Evolutionary conservation across 64 coral and sea anemone genomes (phyloP).

Genomic region (Stichodactyla mertensii): DNA sequence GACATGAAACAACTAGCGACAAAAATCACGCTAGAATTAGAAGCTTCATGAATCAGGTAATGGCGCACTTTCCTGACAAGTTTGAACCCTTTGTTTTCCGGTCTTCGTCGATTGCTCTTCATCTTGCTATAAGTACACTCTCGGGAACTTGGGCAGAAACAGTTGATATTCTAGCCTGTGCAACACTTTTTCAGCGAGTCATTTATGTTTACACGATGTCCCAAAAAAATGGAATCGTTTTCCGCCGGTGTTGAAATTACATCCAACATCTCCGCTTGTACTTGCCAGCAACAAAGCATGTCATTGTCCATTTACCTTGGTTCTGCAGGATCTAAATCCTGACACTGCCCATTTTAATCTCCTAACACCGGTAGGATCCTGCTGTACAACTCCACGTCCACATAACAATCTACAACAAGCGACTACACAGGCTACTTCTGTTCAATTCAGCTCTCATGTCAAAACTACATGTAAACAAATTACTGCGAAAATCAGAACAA

Average conservation of each 20-base stretch:
- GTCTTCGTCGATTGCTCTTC: slow-evolving; percentile 13
- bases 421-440: no score
- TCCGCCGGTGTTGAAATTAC: slow-evolving; percentile 12
- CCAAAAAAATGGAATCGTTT: slow-evolving; percentile 25
- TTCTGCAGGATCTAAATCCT: slow-evolving; percentile 31
- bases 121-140: slow-evolving; percentile 17
- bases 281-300: slow-evolving; percentile 28
- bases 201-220: slow-evolving; percentile 27
- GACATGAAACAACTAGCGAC: slow-evolving; percentile 25
- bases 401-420: background rate
- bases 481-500: no score
- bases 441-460: no score
- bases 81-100: slow-evolving; percentile 28
- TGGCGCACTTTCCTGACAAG: slow-evolving; percentile 17
- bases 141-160: slow-evolving; percentile 53
- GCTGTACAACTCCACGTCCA: slow-evolving; percentile 20
- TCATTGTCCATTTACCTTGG: slow-evolving; percentile 40
- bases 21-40: slow-evolving; percentile 1
- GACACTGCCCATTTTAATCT: slow-evolving; percentile 36
- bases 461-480: no score
- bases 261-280: background rate
- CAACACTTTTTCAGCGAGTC: slow-evolving; percentile 21
- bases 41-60: background rate
- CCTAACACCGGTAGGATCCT: slow-evolving; percentile 6
- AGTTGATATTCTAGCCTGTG: slow-evolving; percentile 46